Percentiles rank a stretch among this genome's conserved stretches.
Evolutionary conservation across 2,888 invertebrate species (phyloP).

Genomic region (Pristionchus arcanus): DNA sequence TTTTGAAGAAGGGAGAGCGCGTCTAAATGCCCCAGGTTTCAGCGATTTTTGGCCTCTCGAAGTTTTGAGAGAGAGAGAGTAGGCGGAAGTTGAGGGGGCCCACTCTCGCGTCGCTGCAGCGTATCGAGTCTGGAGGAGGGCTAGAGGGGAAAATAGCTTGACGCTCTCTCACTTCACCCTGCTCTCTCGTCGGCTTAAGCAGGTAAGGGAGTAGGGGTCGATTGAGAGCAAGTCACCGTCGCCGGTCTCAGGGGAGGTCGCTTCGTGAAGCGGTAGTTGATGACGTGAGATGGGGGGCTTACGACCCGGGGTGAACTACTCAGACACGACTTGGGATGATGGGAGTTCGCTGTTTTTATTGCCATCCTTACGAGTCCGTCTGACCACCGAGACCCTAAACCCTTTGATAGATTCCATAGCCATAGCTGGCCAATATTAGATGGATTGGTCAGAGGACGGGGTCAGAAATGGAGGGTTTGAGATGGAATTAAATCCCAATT

Average conservation of each 20-base stretch:
- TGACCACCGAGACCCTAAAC: neutral
- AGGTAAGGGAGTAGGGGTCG: too few relatives aligned
- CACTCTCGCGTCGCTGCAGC: neutral
- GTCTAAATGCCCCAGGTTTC: neutral
- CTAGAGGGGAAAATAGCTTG: neutral
- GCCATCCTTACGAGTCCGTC: neutral
- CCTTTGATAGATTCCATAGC: neutral
- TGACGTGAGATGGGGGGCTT: conserved; percentile 31
- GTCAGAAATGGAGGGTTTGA: too few relatives aligned
- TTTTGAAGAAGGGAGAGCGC: neutral
- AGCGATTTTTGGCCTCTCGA: conserved; percentile 18
- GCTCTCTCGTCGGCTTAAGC: neutral
- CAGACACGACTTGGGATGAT: neutral
- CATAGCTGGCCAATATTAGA: neutral
- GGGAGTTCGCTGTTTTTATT: neutral
- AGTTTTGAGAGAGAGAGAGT: neutral
- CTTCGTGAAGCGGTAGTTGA: neutral
- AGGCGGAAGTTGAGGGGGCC: conserved; percentile 1
- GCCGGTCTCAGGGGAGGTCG: neutral
- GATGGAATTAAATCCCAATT: conserved; percentile 55
- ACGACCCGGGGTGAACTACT: neutral
- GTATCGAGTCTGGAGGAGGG: conserved; percentile 39
- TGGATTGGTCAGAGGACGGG: too few relatives aligned
- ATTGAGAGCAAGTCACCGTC: neutral
- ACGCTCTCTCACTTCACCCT: neutral